Percentiles rank a stretch among this genome's conserved stretches.
These are phyloP conservation scores for Elegia similella DNA, from an alignment of 2,888 invertebrate genomes.

Conservation along the genomic window DNA sequence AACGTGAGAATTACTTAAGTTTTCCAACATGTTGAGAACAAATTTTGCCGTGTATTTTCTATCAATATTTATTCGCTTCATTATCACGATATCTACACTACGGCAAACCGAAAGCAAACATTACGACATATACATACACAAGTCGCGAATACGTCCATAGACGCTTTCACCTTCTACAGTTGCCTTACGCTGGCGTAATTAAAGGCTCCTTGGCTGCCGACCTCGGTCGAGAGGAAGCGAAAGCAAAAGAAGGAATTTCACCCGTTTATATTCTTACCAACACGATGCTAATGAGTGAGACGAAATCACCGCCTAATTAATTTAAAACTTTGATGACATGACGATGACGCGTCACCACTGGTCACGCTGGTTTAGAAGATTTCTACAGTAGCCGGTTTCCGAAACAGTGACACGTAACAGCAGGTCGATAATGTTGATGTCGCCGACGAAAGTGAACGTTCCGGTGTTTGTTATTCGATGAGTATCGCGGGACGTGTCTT, in stretches of 20 bases:
- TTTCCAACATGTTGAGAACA: constrained; percentile 19
- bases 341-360: constrained; percentile 34
- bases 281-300: constrained; percentile 31
- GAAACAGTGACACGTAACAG: constrained; percentile 37
- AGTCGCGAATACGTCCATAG: constrained; percentile 44
- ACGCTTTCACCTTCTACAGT: constrained; percentile 58
- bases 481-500: constrained; percentile 54
- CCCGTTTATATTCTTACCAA: constrained; percentile 31
- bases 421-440: constrained; percentile 52
- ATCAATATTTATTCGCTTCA: constrained; percentile 52
- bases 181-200: constrained; percentile 41
- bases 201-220: constrained; percentile 38
- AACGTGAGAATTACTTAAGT: no score
- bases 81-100: constrained; percentile 44
- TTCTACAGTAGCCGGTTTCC: constrained; percentile 39
- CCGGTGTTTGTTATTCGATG: constrained; percentile 71
- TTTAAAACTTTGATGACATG: constrained; percentile 26
- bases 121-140: constrained; percentile 33
- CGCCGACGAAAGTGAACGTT: constrained; percentile 73
- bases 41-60: constrained; percentile 51
- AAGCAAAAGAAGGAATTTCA: constrained; percentile 38
- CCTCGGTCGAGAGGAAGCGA: constrained; percentile 35
- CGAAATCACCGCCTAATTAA: constrained; percentile 30
- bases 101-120: constrained; percentile 44
- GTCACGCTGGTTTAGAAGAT: constrained; percentile 38